Evolutionary conservation across 2,113 vertebrate species (phyloP), one percentile per base, ranked within the genome.

Genomic region (Alces alces): DNA sequence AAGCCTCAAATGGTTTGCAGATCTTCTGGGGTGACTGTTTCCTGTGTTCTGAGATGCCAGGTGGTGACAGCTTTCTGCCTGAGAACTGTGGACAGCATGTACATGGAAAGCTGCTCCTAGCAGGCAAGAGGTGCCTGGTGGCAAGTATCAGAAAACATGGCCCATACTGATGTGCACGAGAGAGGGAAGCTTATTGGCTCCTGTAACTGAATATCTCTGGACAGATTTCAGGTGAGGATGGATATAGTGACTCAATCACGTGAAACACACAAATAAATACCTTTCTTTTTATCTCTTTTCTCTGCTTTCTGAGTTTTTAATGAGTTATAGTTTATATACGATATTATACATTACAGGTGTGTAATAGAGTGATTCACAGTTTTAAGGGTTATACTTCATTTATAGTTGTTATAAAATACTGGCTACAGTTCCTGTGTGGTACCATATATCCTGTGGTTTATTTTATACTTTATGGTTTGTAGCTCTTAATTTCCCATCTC

Each of bases 1-100:
- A 70, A 95, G 73, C 84, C 80, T 82, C 87, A 95, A 90, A 97
- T 96, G 87, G 57, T 93, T 95, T 97, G 66, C 86, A 95, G 76
- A 95, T 95, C 91, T 97, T 93, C 76, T 88, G 60, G 47, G 87
- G 84, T 89, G 90, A 89, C 76, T 66, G 0, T 80, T 96, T 95
- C 58, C 95, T 97, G 76, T 91, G 64, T 84, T 94, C 88, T 91
- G 55, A 92, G 55, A 76, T 50, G 16, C 28, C 86, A 92, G 95
- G 90, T 95, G 73, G 87, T 57, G 61, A 97, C 33, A 96, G 28
- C 17, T 4, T 36, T 70, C 60, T 86, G 52, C 66, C 39, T 80
- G 73, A 86, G 80, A 87, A 54, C 58, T 12, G 88, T 47, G 30
- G 89, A 61, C 50, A 84, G 70, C 28, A 0, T 94, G 80, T 92